These are phyloP conservation scores for Raja brachyura DNA, from an alignment of 2,113 vertebrate species.

Conservation along the genomic window DNA sequence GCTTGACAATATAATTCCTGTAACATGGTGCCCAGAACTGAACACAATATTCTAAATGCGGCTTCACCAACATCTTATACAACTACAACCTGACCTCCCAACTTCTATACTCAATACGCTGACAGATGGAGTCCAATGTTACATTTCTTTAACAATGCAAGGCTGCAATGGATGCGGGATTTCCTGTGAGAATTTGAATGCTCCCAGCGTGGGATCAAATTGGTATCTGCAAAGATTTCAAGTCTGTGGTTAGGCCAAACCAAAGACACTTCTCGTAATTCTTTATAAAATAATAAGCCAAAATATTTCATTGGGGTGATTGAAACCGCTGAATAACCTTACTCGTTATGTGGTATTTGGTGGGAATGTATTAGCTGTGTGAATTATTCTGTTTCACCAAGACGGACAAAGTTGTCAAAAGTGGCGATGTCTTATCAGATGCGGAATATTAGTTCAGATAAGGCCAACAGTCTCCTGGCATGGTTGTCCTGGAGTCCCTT, in stretches of 20 bases:
- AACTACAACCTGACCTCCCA: too few species aligned
- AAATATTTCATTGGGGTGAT: not conserved
- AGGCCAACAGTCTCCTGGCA: not conserved
- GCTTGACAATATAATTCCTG: too few species aligned
- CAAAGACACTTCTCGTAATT: not conserved
- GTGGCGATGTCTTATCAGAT: not conserved
- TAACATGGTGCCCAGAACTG: too few species aligned
- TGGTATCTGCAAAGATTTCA: not conserved
- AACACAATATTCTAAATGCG: too few species aligned
- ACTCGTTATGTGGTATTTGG: not conserved
- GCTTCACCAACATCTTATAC: too few species aligned
- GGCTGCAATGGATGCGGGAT: not conserved
- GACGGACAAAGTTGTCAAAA: not conserved
- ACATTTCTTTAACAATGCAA: not conserved
- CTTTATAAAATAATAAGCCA: not conserved
- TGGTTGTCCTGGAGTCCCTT: not conserved
- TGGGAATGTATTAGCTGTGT: not conserved
- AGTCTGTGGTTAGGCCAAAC: not conserved
- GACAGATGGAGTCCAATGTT: too few species aligned
- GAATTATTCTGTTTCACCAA: not conserved
- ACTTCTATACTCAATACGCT: too few species aligned
- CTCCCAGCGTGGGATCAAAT: constrained; percentile 7
- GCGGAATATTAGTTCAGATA: not conserved
- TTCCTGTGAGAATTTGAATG: not conserved
- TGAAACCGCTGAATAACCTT: not conserved